Percentiles rank a stretch among this genome's conserved stretches.
Conservation (phyloP, 2,888 invertebrate genomes). For the Stenolophus ochropezus region DNA sequence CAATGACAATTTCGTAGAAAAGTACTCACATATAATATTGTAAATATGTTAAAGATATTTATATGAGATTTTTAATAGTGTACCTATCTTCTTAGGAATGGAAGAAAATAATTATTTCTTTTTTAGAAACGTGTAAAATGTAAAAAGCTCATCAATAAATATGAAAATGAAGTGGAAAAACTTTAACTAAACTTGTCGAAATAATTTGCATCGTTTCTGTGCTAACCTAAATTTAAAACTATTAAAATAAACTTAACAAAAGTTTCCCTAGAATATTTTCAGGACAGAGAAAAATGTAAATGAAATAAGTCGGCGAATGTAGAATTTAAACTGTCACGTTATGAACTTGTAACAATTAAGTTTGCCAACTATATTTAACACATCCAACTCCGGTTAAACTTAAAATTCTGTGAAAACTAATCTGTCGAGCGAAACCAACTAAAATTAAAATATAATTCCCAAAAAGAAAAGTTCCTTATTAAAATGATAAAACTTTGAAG, state of each 20-base stretch:
- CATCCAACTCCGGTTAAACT: slow-evolving; percentile 16
- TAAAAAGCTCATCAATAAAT: no score
- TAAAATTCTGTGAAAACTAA: slow-evolving; percentile 32
- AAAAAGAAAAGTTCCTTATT: slow-evolving; percentile 37
- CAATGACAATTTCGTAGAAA: no score
- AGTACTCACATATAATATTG: no score
- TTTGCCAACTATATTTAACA: slow-evolving; percentile 29
- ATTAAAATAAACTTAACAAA: background rate
- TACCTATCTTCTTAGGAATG: no score
- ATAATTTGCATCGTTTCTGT: background rate
- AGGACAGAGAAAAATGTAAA: slow-evolving; percentile 14
- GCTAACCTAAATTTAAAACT: background rate
- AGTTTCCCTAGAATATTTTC: background rate
- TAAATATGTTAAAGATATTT: no score
- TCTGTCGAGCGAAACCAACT: slow-evolving; percentile 23
- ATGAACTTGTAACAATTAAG: slow-evolving; percentile 39
- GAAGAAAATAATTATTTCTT: no score
- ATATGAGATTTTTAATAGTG: no score
- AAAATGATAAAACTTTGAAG: slow-evolving; percentile 46
- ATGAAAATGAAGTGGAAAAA: no score
- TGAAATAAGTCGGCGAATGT: background rate
- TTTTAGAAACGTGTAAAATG: no score
- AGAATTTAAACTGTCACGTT: slow-evolving; percentile 20
- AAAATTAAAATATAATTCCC: slow-evolving; percentile 32
- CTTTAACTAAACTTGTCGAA: no score